phyloP scores from a whole-genome alignment of 1,140 invertebrate species.

The Drosophila setifemur region DNA sequence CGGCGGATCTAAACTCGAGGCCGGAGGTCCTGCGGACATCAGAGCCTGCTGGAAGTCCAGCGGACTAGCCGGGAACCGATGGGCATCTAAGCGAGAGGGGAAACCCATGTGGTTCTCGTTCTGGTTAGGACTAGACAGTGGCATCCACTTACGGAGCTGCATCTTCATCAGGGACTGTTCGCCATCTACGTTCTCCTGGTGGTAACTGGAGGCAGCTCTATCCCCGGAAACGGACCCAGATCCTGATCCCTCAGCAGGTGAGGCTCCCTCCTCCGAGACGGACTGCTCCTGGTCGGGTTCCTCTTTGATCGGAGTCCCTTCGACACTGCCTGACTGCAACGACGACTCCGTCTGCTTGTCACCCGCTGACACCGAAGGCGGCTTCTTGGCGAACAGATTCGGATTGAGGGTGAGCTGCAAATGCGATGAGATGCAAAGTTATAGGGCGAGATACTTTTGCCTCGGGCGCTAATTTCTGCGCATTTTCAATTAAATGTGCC shows the following conservation, averaged over 20 bases:
- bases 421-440: conserved; percentile 27
- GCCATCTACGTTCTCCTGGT: conserved; percentile 58
- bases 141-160: conserved; percentile 70
- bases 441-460: conserved; percentile 3
- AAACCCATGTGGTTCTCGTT: no score
- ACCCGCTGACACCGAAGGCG: conserved; percentile 8
- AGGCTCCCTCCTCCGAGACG: conserved; percentile 26
- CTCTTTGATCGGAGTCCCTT: conserved; percentile 47
- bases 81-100: conserved; percentile 53
- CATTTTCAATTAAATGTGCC: conserved; percentile 73
- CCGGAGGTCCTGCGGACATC: conserved; percentile 76
- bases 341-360: conserved; percentile 26
- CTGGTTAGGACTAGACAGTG: no score
- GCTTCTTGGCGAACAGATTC: conserved; percentile 75
- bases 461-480: conserved; percentile 67
- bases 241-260: conserved; percentile 8
- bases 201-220: conserved; percentile 12
- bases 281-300: conserved; percentile 53
- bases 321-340: conserved; percentile 3
- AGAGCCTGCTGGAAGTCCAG: conserved; percentile 77
- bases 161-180: conserved; percentile 80
- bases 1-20: conserved; percentile 67
- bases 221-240: background rate
- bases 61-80: conserved; percentile 75
- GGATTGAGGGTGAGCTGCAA: conserved; percentile 74